phyloP scores from a whole-genome alignment of 2,113 vertebrate species.

The Ursus arctos region DNA sequence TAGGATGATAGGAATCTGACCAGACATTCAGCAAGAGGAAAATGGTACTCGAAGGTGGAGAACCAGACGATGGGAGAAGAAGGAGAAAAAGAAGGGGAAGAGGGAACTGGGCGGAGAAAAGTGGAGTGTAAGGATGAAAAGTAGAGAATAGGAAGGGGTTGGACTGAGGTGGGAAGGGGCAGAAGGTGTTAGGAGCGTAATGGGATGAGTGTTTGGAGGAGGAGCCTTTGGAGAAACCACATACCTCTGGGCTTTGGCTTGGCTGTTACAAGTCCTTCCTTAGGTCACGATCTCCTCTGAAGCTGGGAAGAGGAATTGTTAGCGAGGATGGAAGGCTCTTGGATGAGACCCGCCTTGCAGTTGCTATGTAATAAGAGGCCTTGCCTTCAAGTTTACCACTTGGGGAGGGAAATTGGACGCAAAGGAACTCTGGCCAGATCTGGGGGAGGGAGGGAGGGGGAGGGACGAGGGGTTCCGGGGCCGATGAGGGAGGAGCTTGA shows the following conservation, averaged over 20 bases:
- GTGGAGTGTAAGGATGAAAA: background rate
- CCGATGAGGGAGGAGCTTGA: background rate
- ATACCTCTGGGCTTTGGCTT: slow-evolving; percentile 66
- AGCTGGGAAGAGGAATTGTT: background rate
- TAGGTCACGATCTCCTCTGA: slow-evolving; percentile 35
- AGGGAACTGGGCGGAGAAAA: background rate
- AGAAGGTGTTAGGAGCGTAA: background rate
- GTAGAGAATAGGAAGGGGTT: background rate
- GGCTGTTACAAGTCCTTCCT: slow-evolving; percentile 40
- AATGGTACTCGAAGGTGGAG: background rate
- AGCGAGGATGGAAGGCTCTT: background rate
- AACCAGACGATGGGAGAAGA: background rate
- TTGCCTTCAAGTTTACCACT: background rate
- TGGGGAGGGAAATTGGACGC: background rate
- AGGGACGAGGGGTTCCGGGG: background rate
- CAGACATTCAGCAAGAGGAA: background rate
- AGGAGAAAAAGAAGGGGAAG: background rate
- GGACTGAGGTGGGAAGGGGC: background rate
- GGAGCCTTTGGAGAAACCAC: background rate
- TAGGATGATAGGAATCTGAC: background rate
- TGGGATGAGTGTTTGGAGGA: background rate
- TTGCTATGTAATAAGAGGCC: background rate
- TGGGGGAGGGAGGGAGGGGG: background rate
- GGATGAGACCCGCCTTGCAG: background rate
- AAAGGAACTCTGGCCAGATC: background rate